Percentiles rank a stretch among this genome's conserved stretches.
Evolutionary conservation across 2,113 vertebrate species (phyloP).

Genomic region (Apeltes quadracus): DNA sequence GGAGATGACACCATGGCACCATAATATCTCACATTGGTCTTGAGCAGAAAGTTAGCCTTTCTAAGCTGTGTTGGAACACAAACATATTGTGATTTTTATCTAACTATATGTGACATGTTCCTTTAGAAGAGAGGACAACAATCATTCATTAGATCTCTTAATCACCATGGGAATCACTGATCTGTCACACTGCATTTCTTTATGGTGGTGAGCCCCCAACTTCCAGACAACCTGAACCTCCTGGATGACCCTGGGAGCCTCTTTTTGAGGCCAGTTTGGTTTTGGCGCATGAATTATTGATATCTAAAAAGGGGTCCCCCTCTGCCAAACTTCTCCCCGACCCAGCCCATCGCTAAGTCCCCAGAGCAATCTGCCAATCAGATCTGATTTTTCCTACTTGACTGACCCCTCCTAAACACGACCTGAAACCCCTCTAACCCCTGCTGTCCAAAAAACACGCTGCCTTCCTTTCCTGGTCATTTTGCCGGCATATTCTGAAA

Average conservation of each 20-base stretch:
- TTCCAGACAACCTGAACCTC: constrained; percentile 56
- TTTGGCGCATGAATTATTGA: constrained; percentile 79
- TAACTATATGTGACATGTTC: not conserved
- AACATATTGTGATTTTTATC: not conserved
- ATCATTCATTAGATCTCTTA: not conserved
- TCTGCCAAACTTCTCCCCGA: constrained; percentile 44
- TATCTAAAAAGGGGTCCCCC: constrained; percentile 81
- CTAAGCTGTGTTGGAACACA: not conserved
- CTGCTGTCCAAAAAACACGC: constrained; percentile 26
- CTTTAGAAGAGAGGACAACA: not conserved
- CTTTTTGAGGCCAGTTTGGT: constrained; percentile 34
- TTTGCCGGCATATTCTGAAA: not conserved
- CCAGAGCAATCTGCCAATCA: constrained; percentile 78
- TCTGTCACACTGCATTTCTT: not conserved
- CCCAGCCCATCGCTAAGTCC: constrained; percentile 63
- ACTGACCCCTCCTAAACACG: constrained; percentile 64
- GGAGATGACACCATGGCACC: not conserved
- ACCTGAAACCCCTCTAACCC: constrained; percentile 15
- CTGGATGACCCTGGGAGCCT: constrained; percentile 44
- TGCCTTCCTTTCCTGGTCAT: constrained; percentile 2
- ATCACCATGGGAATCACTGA: not conserved
- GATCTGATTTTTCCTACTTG: constrained; percentile 82
- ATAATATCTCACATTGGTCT: not conserved
- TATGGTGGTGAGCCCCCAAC: constrained; percentile 9
- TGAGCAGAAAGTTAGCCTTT: not conserved